Percentiles rank a stretch among this genome's conserved stretches.
These are phyloP conservation scores for Thalassarche chlororhynchos DNA, from an alignment of 2,113 vertebrate species.

Conservation along the genomic window DNA sequence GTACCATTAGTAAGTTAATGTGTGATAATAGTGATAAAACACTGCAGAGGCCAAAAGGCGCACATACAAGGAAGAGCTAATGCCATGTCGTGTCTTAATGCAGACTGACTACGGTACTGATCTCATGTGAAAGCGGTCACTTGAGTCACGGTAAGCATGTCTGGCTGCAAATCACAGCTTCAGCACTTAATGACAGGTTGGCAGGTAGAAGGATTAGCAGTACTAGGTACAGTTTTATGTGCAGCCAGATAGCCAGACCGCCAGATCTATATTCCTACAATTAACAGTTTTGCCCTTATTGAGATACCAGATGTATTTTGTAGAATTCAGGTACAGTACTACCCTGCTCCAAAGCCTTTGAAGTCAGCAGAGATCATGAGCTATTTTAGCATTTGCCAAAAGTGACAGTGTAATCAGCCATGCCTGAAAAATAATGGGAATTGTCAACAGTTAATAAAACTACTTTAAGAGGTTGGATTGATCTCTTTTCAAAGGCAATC, in stretches of 20 bases:
- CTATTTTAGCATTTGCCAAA: neutral
- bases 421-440: constrained; percentile 39
- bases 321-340: neutral
- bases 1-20: neutral
- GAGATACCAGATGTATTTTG: neutral
- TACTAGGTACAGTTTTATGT: neutral
- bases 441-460: constrained; percentile 60
- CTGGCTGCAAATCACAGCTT: neutral
- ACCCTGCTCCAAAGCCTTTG: neutral
- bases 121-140: neutral
- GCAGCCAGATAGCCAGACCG: neutral
- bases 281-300: neutral
- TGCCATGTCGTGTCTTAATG: neutral
- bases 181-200: neutral
- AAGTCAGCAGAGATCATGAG: neutral
- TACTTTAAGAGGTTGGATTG: neutral
- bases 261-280: neutral
- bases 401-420: constrained; percentile 13
- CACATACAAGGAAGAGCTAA: neutral
- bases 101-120: neutral
- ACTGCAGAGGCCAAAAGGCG: neutral
- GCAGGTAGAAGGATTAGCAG: neutral
- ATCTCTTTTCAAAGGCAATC: constrained; percentile 14
- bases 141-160: neutral
- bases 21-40: rapidly evolving